Base-by-base conservation (phyloP, 2,113 vertebrate species). In the Hippocampus comes region DNA sequence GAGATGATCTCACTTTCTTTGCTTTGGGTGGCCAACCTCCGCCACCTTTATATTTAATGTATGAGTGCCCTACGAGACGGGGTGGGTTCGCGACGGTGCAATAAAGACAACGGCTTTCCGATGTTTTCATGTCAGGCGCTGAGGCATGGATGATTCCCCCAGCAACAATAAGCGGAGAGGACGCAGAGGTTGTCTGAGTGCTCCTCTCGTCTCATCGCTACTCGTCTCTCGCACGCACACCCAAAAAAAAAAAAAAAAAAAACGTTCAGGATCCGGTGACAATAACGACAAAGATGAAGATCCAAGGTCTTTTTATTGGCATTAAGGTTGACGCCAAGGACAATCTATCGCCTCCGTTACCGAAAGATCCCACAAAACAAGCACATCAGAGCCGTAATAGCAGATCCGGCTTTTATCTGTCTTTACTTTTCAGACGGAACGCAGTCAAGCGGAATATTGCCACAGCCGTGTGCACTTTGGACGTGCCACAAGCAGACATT, bases 91-190 rank as follows among this genome's bases (percentile, higher is more conserved):
- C 27, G 70, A 64, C 18, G 6, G 51, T 25, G 68, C 20, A 51
- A 2, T 43, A 42, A 57, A 59, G 59, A 67, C 68, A 57, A 48
- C 63, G 66, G 80, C 73, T 38, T 81, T 82, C 46, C 66, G 77
- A 9, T 85, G 77, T 88, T 86, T 88, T 86, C 69, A 70, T 83
- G 81, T 83, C 74, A 78, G 63, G 71, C 83, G 80, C 68, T 82
- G 83, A 89, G 70, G 88, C 83, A 71, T 85, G 79, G 68, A 85
- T 88, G 81, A 89, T 89, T 88, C 79, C 68, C 25, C 76, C 80
- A 78, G 75, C 82, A 82, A 87, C 86, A 82, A 77, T 89, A 89
- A 89, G 81, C 84, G 74, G 82, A 85, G 77, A 76, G 79, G 89
- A 90, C 88, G 87, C 34, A 38, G 86, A 81, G 72, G 84, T 85